Conservation (phyloP, 2,888 invertebrate genomes). For the Alentia gelatinosa region DNA sequence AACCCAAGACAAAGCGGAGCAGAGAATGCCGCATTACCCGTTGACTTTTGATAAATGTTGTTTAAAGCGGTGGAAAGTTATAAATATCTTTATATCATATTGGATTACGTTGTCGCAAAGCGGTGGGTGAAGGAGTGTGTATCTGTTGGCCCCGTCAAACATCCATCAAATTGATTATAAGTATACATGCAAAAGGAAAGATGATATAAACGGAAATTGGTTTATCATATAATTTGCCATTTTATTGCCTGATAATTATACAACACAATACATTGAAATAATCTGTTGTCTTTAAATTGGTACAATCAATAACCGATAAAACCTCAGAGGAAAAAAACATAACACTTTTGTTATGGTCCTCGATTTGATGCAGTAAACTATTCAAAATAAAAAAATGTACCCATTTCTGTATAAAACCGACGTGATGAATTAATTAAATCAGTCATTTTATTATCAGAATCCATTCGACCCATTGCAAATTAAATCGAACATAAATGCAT, state of each 20-base stretch:
- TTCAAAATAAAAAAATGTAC: conserved; percentile 25
- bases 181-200: too few species aligned
- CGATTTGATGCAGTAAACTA: not conserved
- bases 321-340: conserved; percentile 16
- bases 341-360: conserved; percentile 16
- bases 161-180: too few species aligned
- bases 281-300: conserved; percentile 19
- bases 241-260: conserved; percentile 53
- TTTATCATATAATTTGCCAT: conserved; percentile 31
- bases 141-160: too few species aligned
- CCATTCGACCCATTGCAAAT: conserved; percentile 44
- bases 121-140: too few species aligned
- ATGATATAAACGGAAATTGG: too few species aligned
- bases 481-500: conserved; percentile 47
- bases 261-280: conserved; percentile 53
- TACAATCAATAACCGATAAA: conserved; percentile 35
- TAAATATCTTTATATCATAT: too few species aligned
- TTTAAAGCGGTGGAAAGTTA: too few species aligned
- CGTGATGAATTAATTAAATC: not conserved
- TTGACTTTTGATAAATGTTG: too few species aligned
- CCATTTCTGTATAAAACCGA: conserved; percentile 36
- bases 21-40: too few species aligned
- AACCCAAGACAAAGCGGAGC: too few species aligned
- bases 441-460: not conserved
- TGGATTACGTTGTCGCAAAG: too few species aligned